Evolutionary conservation across 2,888 invertebrate species (phyloP).

Genomic region (Orthosia gracilis): DNA sequence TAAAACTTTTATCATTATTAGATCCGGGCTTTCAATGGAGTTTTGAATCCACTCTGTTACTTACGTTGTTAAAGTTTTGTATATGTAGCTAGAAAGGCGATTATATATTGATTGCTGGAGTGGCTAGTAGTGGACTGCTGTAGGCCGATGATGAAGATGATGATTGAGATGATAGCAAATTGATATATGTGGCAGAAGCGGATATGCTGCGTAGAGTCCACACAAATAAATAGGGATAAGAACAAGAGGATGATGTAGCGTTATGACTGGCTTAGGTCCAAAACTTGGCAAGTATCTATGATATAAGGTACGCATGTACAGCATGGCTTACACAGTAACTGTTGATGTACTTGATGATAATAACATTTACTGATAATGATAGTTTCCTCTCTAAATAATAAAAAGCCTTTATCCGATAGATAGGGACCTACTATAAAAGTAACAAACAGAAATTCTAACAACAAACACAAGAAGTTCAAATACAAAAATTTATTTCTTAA

Average conservation of each 20-base stretch:
- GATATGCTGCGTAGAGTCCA: not conserved
- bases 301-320: too few relatives aligned
- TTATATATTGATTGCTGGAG: too few relatives aligned
- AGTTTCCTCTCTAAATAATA: not conserved
- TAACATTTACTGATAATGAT: not conserved
- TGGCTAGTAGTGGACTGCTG: too few relatives aligned
- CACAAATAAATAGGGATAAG: not conserved
- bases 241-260: not conserved
- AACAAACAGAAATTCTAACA: not conserved
- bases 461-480: not conserved
- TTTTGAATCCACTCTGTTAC: too few relatives aligned
- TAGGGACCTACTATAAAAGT: not conserved
- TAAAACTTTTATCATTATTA: too few relatives aligned
- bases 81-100: too few relatives aligned
- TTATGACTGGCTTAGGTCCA: not conserved
- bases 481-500: slow-evolving; percentile 55
- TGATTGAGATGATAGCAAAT: not conserved
- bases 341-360: too few relatives aligned
- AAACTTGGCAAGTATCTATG: not conserved
- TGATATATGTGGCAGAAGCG: not conserved
- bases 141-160: not conserved
- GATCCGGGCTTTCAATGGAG: too few relatives aligned
- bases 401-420: too few relatives aligned
- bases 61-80: too few relatives aligned
- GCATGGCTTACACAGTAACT: not conserved